Evolutionary conservation across 2,888 invertebrate genomes (phyloP).

Genomic region (Yponomeuta evonymella): DNA sequence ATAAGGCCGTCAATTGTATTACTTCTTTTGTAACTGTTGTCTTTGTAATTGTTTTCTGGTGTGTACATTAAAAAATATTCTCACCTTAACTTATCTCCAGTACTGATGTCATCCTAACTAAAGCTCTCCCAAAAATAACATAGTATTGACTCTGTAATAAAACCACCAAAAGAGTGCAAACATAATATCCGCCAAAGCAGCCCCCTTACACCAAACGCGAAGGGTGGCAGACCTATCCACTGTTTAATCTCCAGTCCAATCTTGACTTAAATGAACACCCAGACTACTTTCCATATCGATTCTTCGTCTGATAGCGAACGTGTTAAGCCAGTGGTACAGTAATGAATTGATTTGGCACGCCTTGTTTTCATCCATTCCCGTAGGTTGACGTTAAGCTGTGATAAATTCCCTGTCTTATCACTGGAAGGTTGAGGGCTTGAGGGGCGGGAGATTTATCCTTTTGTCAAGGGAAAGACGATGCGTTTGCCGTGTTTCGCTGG

Average conservation of each 20-base stretch:
- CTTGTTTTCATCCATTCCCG: slow-evolving; percentile 38
- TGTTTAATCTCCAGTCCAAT: slow-evolving; percentile 67
- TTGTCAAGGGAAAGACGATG: slow-evolving; percentile 47
- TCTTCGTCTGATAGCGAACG: slow-evolving; percentile 38
- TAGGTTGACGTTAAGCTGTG: slow-evolving; percentile 22
- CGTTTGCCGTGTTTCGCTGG: slow-evolving; percentile 47
- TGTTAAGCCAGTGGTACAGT: slow-evolving; percentile 57
- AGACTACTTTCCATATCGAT: slow-evolving; percentile 51
- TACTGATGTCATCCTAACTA: too few relatives aligned
- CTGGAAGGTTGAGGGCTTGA: slow-evolving; percentile 15
- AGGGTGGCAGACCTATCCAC: slow-evolving; percentile 48
- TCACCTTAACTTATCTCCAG: too few relatives aligned
- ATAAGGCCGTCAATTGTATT: too few relatives aligned
- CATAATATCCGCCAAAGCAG: not conserved
- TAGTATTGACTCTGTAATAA: not conserved
- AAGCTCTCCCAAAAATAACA: too few relatives aligned
- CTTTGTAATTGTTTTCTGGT: too few relatives aligned
- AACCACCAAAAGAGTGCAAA: not conserved
- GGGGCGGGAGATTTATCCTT: slow-evolving; percentile 38
- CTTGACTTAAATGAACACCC: slow-evolving; percentile 72
- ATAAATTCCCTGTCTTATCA: slow-evolving; percentile 19
- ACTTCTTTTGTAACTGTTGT: too few relatives aligned
- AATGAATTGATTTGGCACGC: slow-evolving; percentile 64
- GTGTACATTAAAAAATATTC: too few relatives aligned
- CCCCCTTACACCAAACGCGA: slow-evolving; percentile 4